Conservation (phyloP, 2,888 invertebrate genomes). For the Gymnoscelis rufifasciata region DNA sequence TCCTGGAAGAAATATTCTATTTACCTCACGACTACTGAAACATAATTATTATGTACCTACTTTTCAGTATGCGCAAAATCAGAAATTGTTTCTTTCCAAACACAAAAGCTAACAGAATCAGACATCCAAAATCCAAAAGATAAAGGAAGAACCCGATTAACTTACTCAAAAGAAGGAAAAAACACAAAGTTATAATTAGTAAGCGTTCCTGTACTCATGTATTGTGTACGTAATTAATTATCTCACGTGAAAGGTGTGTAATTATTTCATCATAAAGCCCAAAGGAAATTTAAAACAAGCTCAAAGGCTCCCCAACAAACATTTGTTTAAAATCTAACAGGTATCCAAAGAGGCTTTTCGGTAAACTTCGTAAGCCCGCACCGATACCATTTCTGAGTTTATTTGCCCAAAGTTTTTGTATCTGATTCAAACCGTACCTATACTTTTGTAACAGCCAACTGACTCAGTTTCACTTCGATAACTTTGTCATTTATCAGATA, state of each 20-base stretch:
- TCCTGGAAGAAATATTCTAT: no score
- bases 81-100: no score
- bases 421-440: background rate
- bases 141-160: no score
- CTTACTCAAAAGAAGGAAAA: no score
- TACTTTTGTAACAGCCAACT: background rate
- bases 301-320: conserved; percentile 31
- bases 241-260: background rate
- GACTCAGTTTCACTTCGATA: background rate
- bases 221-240: background rate
- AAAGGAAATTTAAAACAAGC: conserved; percentile 27
- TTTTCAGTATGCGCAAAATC: no score
- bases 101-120: no score
- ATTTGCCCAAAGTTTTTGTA: conserved; percentile 28
- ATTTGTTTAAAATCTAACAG: conserved; percentile 33
- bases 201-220: no score
- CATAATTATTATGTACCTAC: no score
- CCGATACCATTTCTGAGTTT: conserved; percentile 29
- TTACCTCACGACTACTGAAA: no score
- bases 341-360: conserved; percentile 24
- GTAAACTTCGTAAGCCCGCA: conserved; percentile 29
- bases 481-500: background rate
- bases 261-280: conserved; percentile 16
- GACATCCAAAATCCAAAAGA: no score
- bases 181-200: no score